A percentile compares a stretch with the other conserved stretches of the same genome.
Conservation (phyloP, 2,797 vertebrate species). For the Macropus fuliginosus region DNA sequence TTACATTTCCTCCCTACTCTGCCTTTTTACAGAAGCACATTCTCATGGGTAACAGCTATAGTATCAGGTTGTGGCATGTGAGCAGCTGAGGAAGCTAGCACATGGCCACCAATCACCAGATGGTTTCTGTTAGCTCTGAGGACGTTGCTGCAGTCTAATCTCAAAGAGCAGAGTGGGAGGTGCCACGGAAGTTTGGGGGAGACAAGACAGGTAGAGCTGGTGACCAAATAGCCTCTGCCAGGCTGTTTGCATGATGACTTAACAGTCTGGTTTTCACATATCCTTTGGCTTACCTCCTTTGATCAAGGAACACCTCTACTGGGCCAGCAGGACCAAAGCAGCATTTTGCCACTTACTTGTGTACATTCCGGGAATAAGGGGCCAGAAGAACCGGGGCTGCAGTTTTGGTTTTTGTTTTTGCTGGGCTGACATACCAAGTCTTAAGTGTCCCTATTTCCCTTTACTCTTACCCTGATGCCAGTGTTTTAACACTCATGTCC, state of each 20-base stretch:
- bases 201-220: slow-evolving; percentile 26
- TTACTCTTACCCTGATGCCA: slow-evolving; percentile 47
- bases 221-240: background rate
- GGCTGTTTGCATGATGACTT: background rate
- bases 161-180: slow-evolving; percentile 18
- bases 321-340: slow-evolving; percentile 54
- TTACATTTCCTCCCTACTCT: slow-evolving; percentile 48
- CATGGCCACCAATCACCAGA: slow-evolving; percentile 38
- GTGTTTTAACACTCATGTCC: slow-evolving; percentile 33
- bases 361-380: background rate
- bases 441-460: slow-evolving; percentile 32
- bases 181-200: background rate
- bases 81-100: background rate
- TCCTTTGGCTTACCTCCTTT: slow-evolving; percentile 49
- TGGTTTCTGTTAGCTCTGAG: background rate
- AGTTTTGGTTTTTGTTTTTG: slow-evolving; percentile 63
- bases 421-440: slow-evolving; percentile 24
- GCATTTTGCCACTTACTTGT: background rate
- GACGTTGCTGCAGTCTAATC: slow-evolving; percentile 46
- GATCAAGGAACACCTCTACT: slow-evolving; percentile 48
- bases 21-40: slow-evolving; percentile 63
- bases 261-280: background rate
- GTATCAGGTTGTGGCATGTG: background rate
- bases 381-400: slow-evolving; percentile 43
- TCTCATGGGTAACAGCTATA: slow-evolving; percentile 26